Evolutionary conservation across 2,888 invertebrate species (phyloP).

Genomic region (Mongoloraphidia duomilia): DNA sequence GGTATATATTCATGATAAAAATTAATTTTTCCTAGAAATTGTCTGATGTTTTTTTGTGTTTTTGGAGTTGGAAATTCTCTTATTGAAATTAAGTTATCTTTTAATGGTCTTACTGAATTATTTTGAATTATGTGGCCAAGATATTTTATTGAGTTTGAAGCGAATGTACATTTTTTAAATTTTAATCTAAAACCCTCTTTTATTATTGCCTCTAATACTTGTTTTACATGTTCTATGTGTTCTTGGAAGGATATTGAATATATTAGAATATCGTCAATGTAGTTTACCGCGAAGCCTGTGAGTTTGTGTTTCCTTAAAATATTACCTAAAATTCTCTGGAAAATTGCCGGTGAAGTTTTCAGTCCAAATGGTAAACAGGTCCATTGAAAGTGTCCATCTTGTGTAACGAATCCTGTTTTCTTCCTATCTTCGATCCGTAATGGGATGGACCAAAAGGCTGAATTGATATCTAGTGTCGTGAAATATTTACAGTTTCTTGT

Average conservation of each 20-base stretch:
- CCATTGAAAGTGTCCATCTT: too few species aligned
- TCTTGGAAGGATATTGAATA: constrained; percentile 14
- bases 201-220: neutral
- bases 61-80: constrained; percentile 8
- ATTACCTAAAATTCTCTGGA: constrained; percentile 2
- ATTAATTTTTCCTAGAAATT: constrained; percentile 11
- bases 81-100: neutral
- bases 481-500: constrained; percentile 22
- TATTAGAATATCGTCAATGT: constrained; percentile 15
- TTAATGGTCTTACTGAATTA: neutral
- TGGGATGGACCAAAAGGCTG: constrained; percentile 22
- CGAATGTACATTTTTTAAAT: neutral
- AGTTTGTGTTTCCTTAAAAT: constrained; percentile 11
- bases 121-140: neutral
- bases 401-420: constrained; percentile 17
- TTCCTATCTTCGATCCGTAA: constrained; percentile 17
- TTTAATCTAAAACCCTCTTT: neutral
- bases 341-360: neutral
- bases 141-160: neutral
- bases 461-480: constrained; percentile 21
- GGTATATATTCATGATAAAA: constrained; percentile 7
- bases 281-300: constrained; percentile 12
- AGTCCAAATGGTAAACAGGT: constrained; percentile 14
- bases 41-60: constrained; percentile 10
- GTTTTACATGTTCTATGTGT: neutral